Evolutionary conservation across 92 coral and sea anemone genomes (phyloP), one percentile per base, ranked within the genome.

Genomic region (Desmophyllum pertusum): DNA sequence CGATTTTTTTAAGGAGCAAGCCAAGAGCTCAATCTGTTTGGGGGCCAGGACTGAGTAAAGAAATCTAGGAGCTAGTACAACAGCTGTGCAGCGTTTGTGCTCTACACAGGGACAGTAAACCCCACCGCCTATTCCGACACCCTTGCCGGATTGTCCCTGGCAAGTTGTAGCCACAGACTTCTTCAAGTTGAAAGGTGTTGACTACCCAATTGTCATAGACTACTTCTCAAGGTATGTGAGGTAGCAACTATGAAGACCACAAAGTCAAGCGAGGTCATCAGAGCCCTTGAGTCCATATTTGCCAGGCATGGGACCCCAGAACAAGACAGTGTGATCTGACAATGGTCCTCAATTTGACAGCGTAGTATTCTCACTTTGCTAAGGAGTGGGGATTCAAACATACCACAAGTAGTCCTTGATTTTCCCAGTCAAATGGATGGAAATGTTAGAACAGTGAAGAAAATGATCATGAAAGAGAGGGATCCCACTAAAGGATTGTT

Each of bases 1-100:
- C n/a, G n/a, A n/a, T n/a, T n/a, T n/a, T n/a, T n/a, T n/a, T n/a
- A n/a, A n/a, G n/a, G 55, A 50, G 55, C 23, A 21, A 4, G 55
- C 55, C 21, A 25, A 59, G n/a, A n/a, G n/a, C n/a, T n/a, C n/a
- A n/a, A n/a, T n/a, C n/a, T n/a, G 77, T 77, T 11, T 85, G 89
- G 89, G 63, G 84, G 84, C 89, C 78, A 27, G 85, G 85, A 19
- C 75, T 84, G 31, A 86, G 89, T 35, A 21, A 70, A 30, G 64
- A 85, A 71, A 85, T 77, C 35, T 19, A 78, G 69, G 78, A 71
- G 15, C 62, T 85, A 51, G 89, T 78, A 43, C 27, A 57, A 37
- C 50, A 75, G n/a, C n/a, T n/a, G 36, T 83, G 83, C 55, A 50
- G 37, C 38, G 64, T 48, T 19, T 83, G 86, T 31, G 43, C 81